phyloP scores from a whole-genome alignment of 2,888 invertebrate genomes.

The Galerucella nymphaeae region DNA sequence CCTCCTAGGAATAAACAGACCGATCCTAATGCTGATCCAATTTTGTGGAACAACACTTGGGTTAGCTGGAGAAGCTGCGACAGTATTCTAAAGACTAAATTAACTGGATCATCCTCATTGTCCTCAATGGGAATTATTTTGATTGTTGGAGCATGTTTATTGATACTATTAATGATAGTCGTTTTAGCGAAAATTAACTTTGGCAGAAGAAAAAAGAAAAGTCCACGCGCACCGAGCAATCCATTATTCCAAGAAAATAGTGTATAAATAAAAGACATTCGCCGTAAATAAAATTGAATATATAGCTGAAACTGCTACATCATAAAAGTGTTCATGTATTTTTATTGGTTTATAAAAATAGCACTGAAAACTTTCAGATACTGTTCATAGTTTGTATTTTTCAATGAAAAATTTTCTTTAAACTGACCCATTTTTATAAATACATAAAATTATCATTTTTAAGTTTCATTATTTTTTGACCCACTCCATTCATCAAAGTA shows the following conservation, averaged over 20 bases:
- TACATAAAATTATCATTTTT: not conserved
- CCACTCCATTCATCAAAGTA: not conserved
- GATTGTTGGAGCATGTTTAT: constrained; percentile 56
- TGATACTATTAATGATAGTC: constrained; percentile 51
- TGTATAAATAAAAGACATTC: not conserved
- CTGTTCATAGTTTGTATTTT: not conserved
- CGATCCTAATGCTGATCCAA: constrained; percentile 67
- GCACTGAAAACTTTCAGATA: not conserved
- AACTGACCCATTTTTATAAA: not conserved
- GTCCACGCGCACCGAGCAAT: not conserved
- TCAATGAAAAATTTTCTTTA: constrained; percentile 2
- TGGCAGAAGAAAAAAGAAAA: constrained; percentile 6
- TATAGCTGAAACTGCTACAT: not conserved
- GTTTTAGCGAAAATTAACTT: constrained; percentile 13
- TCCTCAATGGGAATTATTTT: constrained; percentile 58
- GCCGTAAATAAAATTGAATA: not conserved
- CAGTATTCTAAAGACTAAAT: constrained; percentile 57
- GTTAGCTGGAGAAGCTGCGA: constrained; percentile 70
- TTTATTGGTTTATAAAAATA: not conserved
- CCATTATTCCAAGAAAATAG: constrained; percentile 11
- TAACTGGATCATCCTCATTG: constrained; percentile 40
- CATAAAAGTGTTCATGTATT: not conserved
- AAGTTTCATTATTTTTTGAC: not conserved
- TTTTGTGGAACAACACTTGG: constrained; percentile 69
- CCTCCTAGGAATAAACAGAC: constrained; percentile 64